Base-by-base conservation (phyloP, 2,797 vertebrate genomes). In the Sebastes matsubarae region DNA sequence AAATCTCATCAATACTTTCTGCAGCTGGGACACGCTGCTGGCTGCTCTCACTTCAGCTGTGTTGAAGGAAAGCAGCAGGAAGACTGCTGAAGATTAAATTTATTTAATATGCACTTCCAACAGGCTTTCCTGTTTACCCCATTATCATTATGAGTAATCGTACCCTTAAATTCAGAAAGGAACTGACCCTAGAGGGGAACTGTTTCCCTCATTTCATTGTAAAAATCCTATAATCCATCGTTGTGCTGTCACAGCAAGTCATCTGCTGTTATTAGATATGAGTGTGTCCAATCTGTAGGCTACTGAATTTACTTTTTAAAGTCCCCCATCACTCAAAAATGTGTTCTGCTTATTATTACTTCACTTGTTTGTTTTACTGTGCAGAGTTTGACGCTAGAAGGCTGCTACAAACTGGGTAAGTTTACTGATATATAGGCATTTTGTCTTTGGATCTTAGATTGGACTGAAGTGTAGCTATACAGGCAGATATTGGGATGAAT, bases 71-170 rank as follows among this genome's bases (percentile, higher is more conserved):
- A 77, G 46, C 79, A 78, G 68, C 20, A 20, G 64, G 64, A 69
- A 34, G n/a, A 32, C 6, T 2, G 52, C 32, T 75, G 34, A 59
- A 68, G 67, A 75, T 81, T 42, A 72, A 8, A 38, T 70, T 61
- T 6, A 69, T 80, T 79, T 67, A 71, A 80, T 57, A 72, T 24
- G 2, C 57, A 84, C 50, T 70, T 77, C 52, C 55, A 59, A 61
- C 32, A 54, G 42, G 60, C 60, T 82, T 75, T 75, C 32, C 72
- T 77, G 75, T 81, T 85, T 30, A 74, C 68, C 59, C 52, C 24
- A 27, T 57, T 20, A n/a, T 64, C 61, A 68, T 72, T 22, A 70
- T 50, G 73, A 78, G 29, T 32, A 74, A 82, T 46, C 24, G 66
- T 38, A 59, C 6, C 7, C 50, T 60, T 30, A 24, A 34, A 68